A percentile compares a stretch with the other conserved stretches of the same genome.
Conservation (phyloP, 2,797 vertebrate genomes). For the Varecia variegata region DNA sequence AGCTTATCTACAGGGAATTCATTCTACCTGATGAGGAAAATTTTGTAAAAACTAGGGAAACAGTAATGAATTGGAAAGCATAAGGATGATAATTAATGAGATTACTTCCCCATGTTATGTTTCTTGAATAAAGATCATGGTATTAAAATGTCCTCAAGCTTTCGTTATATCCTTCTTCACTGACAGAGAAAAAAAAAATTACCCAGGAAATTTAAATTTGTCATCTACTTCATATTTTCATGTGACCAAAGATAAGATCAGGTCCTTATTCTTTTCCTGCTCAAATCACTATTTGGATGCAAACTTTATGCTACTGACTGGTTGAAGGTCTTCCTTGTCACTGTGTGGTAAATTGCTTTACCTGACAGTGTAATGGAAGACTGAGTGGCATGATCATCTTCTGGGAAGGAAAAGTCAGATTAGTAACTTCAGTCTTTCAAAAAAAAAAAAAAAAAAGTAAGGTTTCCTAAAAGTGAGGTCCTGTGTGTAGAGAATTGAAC, state of each 20-base stretch:
- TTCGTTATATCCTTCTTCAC: not conserved
- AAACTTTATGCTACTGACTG: not conserved
- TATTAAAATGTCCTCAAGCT: not conserved
- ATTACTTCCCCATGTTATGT: not conserved
- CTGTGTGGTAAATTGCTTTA: not conserved
- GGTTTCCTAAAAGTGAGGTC: not conserved
- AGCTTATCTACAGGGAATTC: not conserved
- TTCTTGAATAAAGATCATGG: not conserved
- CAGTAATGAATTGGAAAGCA: not conserved
- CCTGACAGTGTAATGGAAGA: not conserved
- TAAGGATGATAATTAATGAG: not conserved
- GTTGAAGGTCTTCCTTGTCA: not conserved
- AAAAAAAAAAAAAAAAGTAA: not conserved
- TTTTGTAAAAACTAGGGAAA: not conserved
- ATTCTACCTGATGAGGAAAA: not conserved
- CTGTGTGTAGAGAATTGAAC: not conserved
- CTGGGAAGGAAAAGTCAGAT: slow-evolving; percentile 3
- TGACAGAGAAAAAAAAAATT: not conserved
- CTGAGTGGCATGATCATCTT: not conserved
- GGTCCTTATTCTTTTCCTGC: not conserved
- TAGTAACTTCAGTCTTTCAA: slow-evolving; percentile 2
- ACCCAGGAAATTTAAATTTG: not conserved
- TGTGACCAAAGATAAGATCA: not conserved
- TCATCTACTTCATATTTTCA: not conserved
- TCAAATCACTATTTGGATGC: not conserved